Evolutionary conservation across 23 tunicate species (phyloP), one percentile per base, ranked within the genome.

Genomic region (Clavelina lepadiformis): DNA sequence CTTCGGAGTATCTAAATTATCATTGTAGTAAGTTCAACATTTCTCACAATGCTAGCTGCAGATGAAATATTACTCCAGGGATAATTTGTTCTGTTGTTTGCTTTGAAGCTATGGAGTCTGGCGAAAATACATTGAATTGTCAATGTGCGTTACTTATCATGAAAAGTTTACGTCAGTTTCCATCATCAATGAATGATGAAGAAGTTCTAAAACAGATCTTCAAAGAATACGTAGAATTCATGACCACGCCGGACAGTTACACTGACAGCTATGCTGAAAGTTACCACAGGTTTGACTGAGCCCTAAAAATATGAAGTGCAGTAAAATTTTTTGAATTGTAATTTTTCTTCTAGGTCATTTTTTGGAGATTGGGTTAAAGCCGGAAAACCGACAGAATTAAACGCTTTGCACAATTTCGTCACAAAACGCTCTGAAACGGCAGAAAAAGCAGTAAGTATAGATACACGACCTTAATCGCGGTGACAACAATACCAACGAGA

Each of bases 201-300:
- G 74, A 71, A 2, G 33, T 69, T 6, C 23, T 66, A 32, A 82
- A 82, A 46, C 61, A 53, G 20, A 19, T 82, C 2, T 66, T 82
- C 57, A 8, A 23, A 29, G 69, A 82, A 35, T 82, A 73, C 51
- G 74, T 82, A 27, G 33, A 24, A 19, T 73, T 82, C 37, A 73
- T 82, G 75, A 82, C 89, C 20, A 82, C 89, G 1, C 89, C 89
- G 2, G 65, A 55, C 7, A 28, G 75, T 6, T 80, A 82, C 69
- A 64, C 55, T 30, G 89, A 82, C 28, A 74, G 80, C 1, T 82
- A 56, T 28, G 68, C 75, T 19, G 89, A 82, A 24, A 38, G 61
- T 6, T 65, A 46, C 53, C 80, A 73, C 71, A 73, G 75, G 80
- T 82, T 8, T 54, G 15, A 11, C 15, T 11, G 15, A 11, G 49